These are phyloP conservation scores for Rousettus leschenaultii DNA, from an alignment of 2,113 vertebrate species.

Conservation along the genomic window DNA sequence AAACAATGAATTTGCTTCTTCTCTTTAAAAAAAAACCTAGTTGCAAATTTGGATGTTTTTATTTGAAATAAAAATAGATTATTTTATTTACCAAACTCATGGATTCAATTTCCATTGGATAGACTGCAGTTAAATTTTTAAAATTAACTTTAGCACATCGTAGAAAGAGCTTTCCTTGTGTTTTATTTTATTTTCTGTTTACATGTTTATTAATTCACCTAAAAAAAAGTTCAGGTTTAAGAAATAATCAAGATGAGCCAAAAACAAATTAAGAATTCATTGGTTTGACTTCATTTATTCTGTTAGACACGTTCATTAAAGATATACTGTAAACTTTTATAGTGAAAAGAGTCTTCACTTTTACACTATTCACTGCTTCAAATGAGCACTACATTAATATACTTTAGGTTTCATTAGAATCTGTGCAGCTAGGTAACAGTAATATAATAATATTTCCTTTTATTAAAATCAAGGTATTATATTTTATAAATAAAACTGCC, in stretches of 20 bases:
- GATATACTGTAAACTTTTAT: neutral
- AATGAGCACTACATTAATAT: neutral
- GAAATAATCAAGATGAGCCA: neutral
- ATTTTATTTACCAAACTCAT: neutral
- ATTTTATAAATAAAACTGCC: conserved; percentile 8
- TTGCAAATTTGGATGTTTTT: neutral
- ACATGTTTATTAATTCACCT: neutral
- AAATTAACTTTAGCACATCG: neutral
- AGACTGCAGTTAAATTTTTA: neutral
- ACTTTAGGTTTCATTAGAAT: neutral
- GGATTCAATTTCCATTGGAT: neutral
- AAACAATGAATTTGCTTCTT: conserved; percentile 17
- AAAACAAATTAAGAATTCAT: neutral
- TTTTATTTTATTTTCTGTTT: neutral
- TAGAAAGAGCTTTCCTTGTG: neutral
- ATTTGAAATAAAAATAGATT: conserved; percentile 19
- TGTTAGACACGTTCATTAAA: neutral
- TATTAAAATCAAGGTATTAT: neutral
- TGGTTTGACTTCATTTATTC: neutral
- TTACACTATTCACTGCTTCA: neutral
- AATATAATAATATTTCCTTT: neutral
- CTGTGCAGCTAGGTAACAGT: neutral
- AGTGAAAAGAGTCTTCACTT: neutral
- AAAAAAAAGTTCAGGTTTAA: neutral
- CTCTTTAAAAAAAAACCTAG: neutral